A percentile compares a stretch with the other conserved stretches of the same genome.
These are phyloP conservation scores for Actinopyga echinites DNA, from an alignment of 53 echinoderm and acorn worm genomes.

Conservation along the genomic window DNA sequence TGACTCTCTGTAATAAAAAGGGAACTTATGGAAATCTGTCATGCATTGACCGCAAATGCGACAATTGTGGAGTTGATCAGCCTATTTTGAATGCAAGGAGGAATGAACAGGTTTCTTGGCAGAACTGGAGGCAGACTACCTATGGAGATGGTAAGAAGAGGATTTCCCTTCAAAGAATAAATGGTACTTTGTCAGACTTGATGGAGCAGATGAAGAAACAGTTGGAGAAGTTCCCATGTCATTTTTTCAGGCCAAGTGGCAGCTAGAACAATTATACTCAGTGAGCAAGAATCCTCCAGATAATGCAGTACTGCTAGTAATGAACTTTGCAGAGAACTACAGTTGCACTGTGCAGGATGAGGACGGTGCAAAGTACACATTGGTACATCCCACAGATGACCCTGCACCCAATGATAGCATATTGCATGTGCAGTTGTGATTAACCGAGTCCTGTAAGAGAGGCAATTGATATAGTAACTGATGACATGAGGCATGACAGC, in stretches of 20 bases:
- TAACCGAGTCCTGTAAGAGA: no score
- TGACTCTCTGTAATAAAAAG: conserved; percentile 9
- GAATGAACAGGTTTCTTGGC: background rate
- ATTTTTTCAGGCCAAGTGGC: conserved; percentile 22
- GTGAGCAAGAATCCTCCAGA: background rate
- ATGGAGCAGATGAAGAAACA: background rate
- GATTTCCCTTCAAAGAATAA: background rate
- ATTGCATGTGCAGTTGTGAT: no score
- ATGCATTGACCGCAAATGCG: conserved; percentile 17
- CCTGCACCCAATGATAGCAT: no score
- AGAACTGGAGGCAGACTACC: background rate
- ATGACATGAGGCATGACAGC: no score
- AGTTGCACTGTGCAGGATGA: no score
- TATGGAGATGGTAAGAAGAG: background rate
- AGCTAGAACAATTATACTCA: background rate
- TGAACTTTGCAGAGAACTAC: no score
- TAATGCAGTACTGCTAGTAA: no score
- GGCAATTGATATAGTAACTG: no score
- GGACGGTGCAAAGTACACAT: no score
- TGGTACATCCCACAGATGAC: no score
- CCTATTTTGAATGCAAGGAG: background rate
- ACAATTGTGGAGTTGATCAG: background rate
- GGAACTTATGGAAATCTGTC: background rate
- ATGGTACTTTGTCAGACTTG: background rate
- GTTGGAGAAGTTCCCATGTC: background rate